Evolutionary conservation across 2,797 vertebrate species (phyloP).

Genomic region (Lacerta viridis): DNA sequence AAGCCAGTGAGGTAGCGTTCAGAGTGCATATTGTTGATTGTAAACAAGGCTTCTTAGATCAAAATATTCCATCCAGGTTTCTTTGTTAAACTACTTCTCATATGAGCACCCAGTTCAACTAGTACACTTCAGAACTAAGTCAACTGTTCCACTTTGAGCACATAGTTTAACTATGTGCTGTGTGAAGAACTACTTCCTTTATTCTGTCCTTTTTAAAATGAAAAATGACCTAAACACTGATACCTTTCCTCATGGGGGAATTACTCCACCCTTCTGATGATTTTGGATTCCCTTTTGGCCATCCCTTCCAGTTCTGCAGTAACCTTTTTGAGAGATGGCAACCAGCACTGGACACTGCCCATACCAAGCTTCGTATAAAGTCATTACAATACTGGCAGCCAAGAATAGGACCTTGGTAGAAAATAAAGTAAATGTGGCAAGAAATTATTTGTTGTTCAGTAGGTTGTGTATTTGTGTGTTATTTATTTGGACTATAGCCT

Average conservation of each 20-base stretch:
- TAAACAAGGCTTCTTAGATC: background rate
- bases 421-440: background rate
- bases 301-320: background rate
- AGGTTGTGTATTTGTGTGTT: background rate
- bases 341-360: background rate
- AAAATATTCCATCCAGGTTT: rapidly evolving
- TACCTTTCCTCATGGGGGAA: too few species aligned
- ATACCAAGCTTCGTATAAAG: background rate
- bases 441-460: background rate
- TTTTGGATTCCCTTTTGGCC: too few species aligned
- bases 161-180: too few species aligned
- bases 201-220: too few species aligned
- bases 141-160: background rate
- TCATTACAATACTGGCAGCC: background rate
- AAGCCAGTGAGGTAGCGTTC: background rate
- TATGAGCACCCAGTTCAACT: background rate
- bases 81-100: background rate
- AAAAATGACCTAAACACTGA: too few species aligned
- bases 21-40: background rate
- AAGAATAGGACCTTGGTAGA: background rate
- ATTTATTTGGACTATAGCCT: background rate
- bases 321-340: background rate
- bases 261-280: too few species aligned
- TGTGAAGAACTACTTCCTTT: too few species aligned
- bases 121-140: background rate